Evolutionary conservation across 2,888 invertebrate genomes (phyloP), one percentile per base, ranked within the genome.

Genomic region (Acronicta alni): DNA sequence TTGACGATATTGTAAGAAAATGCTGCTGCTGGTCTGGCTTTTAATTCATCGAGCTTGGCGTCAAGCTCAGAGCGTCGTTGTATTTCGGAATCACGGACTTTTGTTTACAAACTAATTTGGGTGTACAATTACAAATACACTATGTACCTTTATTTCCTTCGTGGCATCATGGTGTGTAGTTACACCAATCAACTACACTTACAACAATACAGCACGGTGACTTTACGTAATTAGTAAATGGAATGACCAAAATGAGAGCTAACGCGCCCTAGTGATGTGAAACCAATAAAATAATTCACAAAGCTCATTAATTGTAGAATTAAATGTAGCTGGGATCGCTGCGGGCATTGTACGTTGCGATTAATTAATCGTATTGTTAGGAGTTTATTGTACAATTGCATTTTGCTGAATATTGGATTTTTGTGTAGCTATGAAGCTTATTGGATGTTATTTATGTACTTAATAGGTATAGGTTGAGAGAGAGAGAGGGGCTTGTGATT

Each of bases 301-400:
- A 57, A 57, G 43, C 56, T 58, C 54, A 51, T 72, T 69, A 26
- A 69, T 61, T 54, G 59, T 17, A 35, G 43, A 54, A 59, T 59
- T 72, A 68, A 65, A 68, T 65, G 46, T 51, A 18, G 53, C 35
- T 37, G 44, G 42, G 26, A 35, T n/a, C n/a, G 35, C 6, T n/a
- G 8, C 35, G 4, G 35, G 38, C 49, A 55, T 45, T 17, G 17
- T 55, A 49, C 18, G 42, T 37, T 61, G 18, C 43, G 32, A 60
- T 61, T 58, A 69, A 61, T 69, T 57, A 57, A 61, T 48, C 42
- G 48, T 44, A 67, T 70, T 56, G 55, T 71, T 63, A 45, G 26
- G 41, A 46, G 6, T 55, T 60, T 41, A 65, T 42, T 53, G 52
- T 39, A 35, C 16, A 32, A 48, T 45, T 55, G 59, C 35, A 55